Conservation (phyloP, 2,113 vertebrate genomes). For the Prionailurus bengalensis region DNA sequence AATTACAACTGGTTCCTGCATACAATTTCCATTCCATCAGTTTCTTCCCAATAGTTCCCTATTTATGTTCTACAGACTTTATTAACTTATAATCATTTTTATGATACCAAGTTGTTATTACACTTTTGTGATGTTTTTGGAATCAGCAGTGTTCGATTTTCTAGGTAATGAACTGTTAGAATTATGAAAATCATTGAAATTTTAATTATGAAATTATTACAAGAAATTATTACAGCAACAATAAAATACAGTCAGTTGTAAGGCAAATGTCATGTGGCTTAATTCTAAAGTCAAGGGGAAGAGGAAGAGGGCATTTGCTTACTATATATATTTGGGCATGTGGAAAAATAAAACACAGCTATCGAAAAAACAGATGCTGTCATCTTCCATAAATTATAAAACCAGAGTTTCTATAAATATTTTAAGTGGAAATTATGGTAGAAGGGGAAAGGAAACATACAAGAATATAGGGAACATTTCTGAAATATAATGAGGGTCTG, state of each 20-base stretch:
- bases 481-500: background rate
- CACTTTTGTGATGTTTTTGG: background rate
- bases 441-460: background rate
- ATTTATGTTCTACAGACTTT: slow-evolving; percentile 55
- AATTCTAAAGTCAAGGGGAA: background rate
- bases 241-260: slow-evolving; percentile 16
- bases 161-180: background rate
- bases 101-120: background rate
- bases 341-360: background rate
- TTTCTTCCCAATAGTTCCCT: slow-evolving; percentile 30
- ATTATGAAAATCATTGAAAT: slow-evolving; percentile 40
- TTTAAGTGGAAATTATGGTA: background rate
- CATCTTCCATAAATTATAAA: background rate
- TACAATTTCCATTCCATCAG: slow-evolving; percentile 44
- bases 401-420: background rate
- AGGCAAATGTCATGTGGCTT: background rate
- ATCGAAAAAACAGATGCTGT: background rate
- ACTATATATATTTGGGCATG: background rate
- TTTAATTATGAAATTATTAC: slow-evolving; percentile 31
- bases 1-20: slow-evolving; percentile 53
- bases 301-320: background rate
- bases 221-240: background rate
- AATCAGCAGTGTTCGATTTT: background rate
- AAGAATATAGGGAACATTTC: background rate
- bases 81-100: slow-evolving; percentile 50